phyloP scores from a whole-genome alignment of 2,888 invertebrate genomes.

The Pammene fasciana region DNA sequence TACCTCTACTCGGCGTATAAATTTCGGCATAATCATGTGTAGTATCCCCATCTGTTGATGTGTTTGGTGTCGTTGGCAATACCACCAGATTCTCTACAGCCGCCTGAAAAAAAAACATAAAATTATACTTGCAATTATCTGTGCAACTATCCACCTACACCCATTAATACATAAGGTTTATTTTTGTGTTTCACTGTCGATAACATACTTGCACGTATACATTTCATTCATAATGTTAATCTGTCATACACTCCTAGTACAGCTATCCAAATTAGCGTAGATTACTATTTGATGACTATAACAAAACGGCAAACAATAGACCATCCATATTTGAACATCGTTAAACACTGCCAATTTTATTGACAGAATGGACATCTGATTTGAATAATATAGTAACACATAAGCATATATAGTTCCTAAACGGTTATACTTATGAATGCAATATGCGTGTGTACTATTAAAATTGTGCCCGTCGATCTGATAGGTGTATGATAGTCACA shows the following conservation, averaged over 20 bases:
- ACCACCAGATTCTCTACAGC: constrained; percentile 83
- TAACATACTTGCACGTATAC: too few relatives aligned
- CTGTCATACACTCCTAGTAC: neutral
- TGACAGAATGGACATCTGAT: constrained; percentile 9
- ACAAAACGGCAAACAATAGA: constrained; percentile 16
- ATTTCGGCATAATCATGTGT: constrained; percentile 97
- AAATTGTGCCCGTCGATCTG: neutral
- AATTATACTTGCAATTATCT: neutral
- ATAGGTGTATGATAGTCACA: too few relatives aligned
- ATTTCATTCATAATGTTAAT: too few relatives aligned
- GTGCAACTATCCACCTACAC: neutral
- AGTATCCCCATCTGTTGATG: constrained; percentile 85
- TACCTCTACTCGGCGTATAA: constrained; percentile 94
- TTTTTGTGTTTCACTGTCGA: too few relatives aligned
- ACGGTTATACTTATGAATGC: neutral
- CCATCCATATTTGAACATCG: constrained; percentile 9
- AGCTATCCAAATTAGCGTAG: neutral
- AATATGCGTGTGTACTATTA: neutral
- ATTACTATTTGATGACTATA: neutral
- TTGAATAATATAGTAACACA: constrained; percentile 13
- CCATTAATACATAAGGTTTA: too few relatives aligned
- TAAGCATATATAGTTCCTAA: constrained; percentile 5
- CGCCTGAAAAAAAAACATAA: constrained; percentile 59
- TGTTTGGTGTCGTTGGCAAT: constrained; percentile 82
- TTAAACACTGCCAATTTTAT: neutral